Base-by-base conservation (phyloP, 2,888 invertebrate species). In the Phlogophora meticulosa region DNA sequence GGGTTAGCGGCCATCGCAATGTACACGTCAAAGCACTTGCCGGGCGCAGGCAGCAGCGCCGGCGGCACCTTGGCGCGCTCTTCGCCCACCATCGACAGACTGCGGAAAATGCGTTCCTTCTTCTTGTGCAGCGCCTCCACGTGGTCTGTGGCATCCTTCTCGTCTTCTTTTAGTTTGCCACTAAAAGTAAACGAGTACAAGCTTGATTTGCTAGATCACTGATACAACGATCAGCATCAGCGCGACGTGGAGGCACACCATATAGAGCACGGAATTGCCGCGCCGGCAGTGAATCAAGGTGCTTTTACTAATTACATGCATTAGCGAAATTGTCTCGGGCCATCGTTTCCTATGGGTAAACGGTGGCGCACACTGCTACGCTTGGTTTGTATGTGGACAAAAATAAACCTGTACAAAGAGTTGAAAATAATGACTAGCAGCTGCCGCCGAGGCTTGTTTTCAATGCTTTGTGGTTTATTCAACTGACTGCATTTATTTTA, bases 1-100 rank as follows among this genome's bases (percentile, higher is more conserved):
- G 98, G 98, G 95, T 97, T 97, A 4, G 98, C 97, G 0, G 98
- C 97, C 94, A 97, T 97, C 0, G 97, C 96, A 62, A 98, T 95
- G 84, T 96, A 96, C 15, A 98, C 97, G 85, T 97, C 97, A 85
- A 97, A 97, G 85, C 96, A 97, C 40, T 95, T 91, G 4, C 96
- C 96, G 46, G 89, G 90, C 73, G 89, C 83, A 49, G 95, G 95
- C 76, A 96, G 88, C 73, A 87, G 65, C 42, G 93, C 92, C 81
- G 92, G 86, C 49, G 95, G 94, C 82, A 95, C 86, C 61, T 83
- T 78, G 3, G 68, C 1, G 51, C 72, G 78, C 52, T 68, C 71
- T 7, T 76, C 76, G 42, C 71, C 61, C 71, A 43, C 28, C 46
- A 72, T 61, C n/a, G 91, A 89, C 72, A 76, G 66, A 56, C 86